Evolutionary conservation across 2,888 invertebrate species (phyloP), one percentile per base, ranked within the genome.

Genomic region (Gymnosoma rotundatum): DNA sequence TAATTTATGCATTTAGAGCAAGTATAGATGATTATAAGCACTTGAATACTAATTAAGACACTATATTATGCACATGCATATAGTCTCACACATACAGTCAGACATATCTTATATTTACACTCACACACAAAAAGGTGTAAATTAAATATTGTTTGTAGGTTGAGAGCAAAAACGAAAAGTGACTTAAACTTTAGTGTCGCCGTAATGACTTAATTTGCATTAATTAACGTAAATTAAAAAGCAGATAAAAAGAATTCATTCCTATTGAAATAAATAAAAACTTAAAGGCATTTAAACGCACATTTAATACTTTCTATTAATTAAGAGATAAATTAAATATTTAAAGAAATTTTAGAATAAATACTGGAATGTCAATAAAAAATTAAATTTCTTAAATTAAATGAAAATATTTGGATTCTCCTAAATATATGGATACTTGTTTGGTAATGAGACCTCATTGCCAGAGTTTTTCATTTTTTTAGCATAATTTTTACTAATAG

Each of bases 1-100:
- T 75, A 78, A 85, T 86, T 76, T 79, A 86, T 86, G 83, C 83
- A 86, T 86, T 83, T 78, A 73, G 86, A 86, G 81, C 85, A 86
- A 81, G 76, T 76, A 75, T 83, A 81, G 85, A 80, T 85, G 85
- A 86, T 86, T 86, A 69, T 63, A 73, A 61, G 72, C 75, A 63
- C 63, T 82, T 78, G 85, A 67, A 86, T 86, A 85, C 73, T 80
- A 86, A 81, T 81, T 78, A 75, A 66, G 78, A 82, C 78, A 64
- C 75, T 58, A 69, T 69, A 69, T 69, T 48, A 50, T 76, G 20
- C 58, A 56, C 75, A 48, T 56, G 45, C 20, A 56, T 20, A 16
- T 50, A 20, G 32, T 6, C 50, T 10, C 50, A 72, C 58, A 36
- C 20, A 48, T 6, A 61, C 21, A 18, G 21, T 18, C 10, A 54